phyloP scores from a whole-genome alignment of 2,888 invertebrate species.

The Idaea biselata region DNA sequence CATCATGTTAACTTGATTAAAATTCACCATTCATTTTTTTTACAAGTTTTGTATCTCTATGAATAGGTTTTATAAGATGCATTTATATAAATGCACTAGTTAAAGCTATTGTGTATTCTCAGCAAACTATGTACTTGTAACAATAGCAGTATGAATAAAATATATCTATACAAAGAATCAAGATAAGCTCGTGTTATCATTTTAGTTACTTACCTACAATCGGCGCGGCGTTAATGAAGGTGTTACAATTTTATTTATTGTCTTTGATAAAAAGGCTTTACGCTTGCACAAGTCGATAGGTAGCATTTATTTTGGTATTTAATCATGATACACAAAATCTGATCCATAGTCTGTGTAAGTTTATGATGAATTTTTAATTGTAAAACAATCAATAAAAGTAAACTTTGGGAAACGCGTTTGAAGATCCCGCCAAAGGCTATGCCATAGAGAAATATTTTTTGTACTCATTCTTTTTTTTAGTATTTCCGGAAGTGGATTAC shows the following conservation, averaged over 20 bases:
- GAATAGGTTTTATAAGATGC: neutral
- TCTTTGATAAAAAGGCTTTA: neutral
- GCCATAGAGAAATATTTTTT: neutral
- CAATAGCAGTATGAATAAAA: neutral
- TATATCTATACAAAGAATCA: neutral
- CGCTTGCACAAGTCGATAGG: neutral
- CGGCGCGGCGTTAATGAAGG: neutral
- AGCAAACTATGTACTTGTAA: neutral
- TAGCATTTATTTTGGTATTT: neutral
- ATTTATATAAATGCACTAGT: neutral
- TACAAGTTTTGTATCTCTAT: neutral
- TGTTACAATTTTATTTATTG: neutral
- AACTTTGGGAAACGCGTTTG: neutral
- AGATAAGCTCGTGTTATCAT: neutral
- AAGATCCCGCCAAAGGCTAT: neutral
- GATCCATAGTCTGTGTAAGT: neutral
- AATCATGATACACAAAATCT: neutral
- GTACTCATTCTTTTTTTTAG: neutral
- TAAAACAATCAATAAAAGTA: neutral
- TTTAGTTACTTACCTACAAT: neutral
- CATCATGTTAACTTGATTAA: constrained; percentile 8
- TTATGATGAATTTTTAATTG: neutral
- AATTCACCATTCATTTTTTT: neutral
- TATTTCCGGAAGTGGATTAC: neutral
- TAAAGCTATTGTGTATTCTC: neutral